phyloP scores from a whole-genome alignment of 2,113 vertebrate species.

The Hemibagrus wyckioides region DNA sequence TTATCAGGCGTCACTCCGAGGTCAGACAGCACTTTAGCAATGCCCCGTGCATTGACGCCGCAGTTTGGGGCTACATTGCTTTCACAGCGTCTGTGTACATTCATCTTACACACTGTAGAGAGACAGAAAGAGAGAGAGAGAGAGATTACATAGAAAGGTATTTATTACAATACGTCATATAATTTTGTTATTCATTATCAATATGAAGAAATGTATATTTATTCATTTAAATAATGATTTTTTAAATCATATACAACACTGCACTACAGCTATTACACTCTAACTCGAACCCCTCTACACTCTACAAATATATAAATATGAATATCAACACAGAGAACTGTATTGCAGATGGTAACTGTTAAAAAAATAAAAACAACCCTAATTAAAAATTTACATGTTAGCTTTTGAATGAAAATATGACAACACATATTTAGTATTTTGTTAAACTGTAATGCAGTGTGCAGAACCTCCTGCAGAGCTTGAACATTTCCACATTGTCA shows the following conservation, averaged over 20 bases:
- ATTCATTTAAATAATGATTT: neutral
- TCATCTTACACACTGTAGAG: constrained; percentile 92
- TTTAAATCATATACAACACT: neutral
- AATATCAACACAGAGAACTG: neutral
- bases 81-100: constrained; percentile 95
- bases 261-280: neutral
- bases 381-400: neutral
- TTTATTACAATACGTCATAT: neutral
- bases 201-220: neutral
- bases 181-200: neutral
- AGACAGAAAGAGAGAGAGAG: constrained; percentile 46
- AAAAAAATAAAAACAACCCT: neutral
- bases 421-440: neutral
- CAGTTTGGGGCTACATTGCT: constrained; percentile 97
- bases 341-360: neutral
- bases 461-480: neutral
- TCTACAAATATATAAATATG: neutral
- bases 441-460: neutral
- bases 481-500: neutral
- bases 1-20: constrained; percentile 96
- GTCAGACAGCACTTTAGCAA: constrained; percentile 93
- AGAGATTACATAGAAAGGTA: neutral
- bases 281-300: neutral
- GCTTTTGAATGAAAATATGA: neutral
- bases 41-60: constrained; percentile 91